Conservation (phyloP, 2,888 invertebrate genomes). For the Caenorhabditis sulstoni region DNA sequence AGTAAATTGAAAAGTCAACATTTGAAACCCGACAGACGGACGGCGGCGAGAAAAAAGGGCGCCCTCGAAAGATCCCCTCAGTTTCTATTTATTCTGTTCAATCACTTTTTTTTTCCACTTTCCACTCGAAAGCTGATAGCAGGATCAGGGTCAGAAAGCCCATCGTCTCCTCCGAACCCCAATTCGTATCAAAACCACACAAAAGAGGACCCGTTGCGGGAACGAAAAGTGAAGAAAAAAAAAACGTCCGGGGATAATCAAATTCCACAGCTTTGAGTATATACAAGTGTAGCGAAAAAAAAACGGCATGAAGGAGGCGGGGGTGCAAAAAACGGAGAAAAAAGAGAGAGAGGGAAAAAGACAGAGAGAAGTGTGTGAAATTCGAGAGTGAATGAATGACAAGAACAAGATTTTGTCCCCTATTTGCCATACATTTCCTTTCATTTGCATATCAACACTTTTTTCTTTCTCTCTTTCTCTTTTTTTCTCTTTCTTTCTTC, state of each 20-base stretch:
- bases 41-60: slow-evolving; percentile 8
- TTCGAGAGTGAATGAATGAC: slow-evolving; percentile 45
- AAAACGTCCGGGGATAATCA: slow-evolving; percentile 42
- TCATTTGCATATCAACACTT: slow-evolving; percentile 21
- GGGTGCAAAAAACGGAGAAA: slow-evolving; percentile 25
- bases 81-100: slow-evolving; percentile 41
- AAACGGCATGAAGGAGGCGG: slow-evolving; percentile 1
- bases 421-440: slow-evolving; percentile 8
- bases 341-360: slow-evolving; percentile 9
- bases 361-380: slow-evolving; percentile 37
- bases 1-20: slow-evolving; percentile 49
- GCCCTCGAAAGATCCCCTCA: slow-evolving; percentile 4
- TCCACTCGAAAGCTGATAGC: slow-evolving; percentile 29
- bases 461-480: background rate
- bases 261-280: slow-evolving; percentile 30
- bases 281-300: slow-evolving; percentile 18
- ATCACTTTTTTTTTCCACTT: slow-evolving; percentile 9
- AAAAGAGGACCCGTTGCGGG: background rate
- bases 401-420: slow-evolving; percentile 24
- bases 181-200: background rate
- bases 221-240: slow-evolving; percentile 5
- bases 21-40: background rate
- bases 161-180: no score
- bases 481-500: background rate
- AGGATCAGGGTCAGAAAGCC: no score